These are phyloP conservation scores for Baccha elongata DNA, from an alignment of 2,888 invertebrate species.

Conservation along the genomic window DNA sequence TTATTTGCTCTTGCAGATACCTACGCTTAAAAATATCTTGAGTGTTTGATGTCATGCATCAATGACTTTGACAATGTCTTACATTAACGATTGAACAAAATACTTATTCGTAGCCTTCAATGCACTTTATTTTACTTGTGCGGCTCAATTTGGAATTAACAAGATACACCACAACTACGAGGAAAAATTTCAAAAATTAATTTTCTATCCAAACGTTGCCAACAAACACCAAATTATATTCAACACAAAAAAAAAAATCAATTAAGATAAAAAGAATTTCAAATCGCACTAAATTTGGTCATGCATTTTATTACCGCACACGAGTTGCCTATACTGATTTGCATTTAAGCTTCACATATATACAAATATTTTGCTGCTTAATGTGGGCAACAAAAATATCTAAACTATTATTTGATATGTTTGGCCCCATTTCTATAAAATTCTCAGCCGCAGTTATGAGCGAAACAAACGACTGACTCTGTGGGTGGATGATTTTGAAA, in stretches of 20 bases:
- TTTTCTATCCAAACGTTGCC: not conserved
- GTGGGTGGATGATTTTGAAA: slow-evolving; percentile 69
- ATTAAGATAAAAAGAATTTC: slow-evolving; percentile 60
- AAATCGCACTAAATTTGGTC: slow-evolving; percentile 63
- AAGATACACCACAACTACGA: not conserved
- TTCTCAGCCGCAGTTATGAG: slow-evolving; percentile 44
- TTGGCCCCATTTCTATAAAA: slow-evolving; percentile 54
- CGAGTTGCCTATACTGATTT: slow-evolving; percentile 12
- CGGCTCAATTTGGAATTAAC: slow-evolving; percentile 29
- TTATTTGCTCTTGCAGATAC: slow-evolving; percentile 9
- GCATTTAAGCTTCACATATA: no score
- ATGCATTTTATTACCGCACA: slow-evolving; percentile 61
- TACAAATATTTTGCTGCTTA: not conserved
- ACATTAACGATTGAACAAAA: slow-evolving; percentile 9
- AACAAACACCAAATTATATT: not conserved
- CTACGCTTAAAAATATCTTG: not conserved
- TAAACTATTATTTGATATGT: slow-evolving; percentile 52
- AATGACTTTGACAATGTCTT: slow-evolving; percentile 39
- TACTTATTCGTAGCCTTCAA: slow-evolving; percentile 38
- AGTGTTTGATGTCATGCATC: slow-evolving; percentile 45
- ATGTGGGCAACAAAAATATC: slow-evolving; percentile 57
- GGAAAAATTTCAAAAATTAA: slow-evolving; percentile 10
- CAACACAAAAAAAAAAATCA: slow-evolving; percentile 22
- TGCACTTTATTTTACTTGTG: slow-evolving; percentile 38
- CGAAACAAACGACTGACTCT: slow-evolving; percentile 15